A percentile compares a stretch with the other conserved stretches of the same genome.
phyloP scores from a whole-genome alignment of 2,797 vertebrate species.

The Gobio occitaniae region DNA sequence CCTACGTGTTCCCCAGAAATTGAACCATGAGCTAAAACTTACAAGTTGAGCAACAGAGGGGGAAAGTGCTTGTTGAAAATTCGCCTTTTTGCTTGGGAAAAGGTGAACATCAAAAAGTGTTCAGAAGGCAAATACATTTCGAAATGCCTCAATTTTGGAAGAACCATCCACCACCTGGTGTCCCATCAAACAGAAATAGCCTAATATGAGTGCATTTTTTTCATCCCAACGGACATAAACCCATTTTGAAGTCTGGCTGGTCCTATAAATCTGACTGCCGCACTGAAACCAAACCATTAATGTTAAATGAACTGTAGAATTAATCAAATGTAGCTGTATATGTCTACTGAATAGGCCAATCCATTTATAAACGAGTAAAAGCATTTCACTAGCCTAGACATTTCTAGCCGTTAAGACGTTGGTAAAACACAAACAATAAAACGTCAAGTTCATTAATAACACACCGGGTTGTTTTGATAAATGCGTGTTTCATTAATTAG shows the following conservation, averaged over 20 bases:
- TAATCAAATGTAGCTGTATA: slow-evolving; percentile 4
- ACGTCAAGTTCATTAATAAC: slow-evolving; percentile 30
- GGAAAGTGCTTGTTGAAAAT: not conserved
- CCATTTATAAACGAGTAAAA: not conserved
- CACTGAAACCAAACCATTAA: slow-evolving; percentile 15
- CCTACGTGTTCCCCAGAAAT: not conserved
- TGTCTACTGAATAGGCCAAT: not conserved
- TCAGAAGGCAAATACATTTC: slow-evolving; percentile 27
- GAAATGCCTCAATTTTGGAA: slow-evolving; percentile 16
- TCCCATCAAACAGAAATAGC: slow-evolving; percentile 24
- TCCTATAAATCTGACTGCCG: slow-evolving; percentile 36
- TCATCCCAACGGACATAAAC: slow-evolving; percentile 39
- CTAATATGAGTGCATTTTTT: not conserved
- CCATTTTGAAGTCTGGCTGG: not conserved
- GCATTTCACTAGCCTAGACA: not conserved
- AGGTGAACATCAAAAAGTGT: not conserved
- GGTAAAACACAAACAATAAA: not conserved
- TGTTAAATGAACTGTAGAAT: not conserved
- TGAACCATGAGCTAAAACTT: not conserved
- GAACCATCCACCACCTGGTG: slow-evolving; percentile 37
- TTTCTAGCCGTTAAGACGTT: not conserved
- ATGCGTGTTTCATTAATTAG: slow-evolving; percentile 35
- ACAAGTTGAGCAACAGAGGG: not conserved
- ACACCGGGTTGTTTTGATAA: slow-evolving; percentile 35
- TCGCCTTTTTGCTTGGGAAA: not conserved